Evolutionary conservation across 2,797 vertebrate species (phyloP), one percentile per base, ranked within the genome.

Genomic region (Siniperca undulata): DNA sequence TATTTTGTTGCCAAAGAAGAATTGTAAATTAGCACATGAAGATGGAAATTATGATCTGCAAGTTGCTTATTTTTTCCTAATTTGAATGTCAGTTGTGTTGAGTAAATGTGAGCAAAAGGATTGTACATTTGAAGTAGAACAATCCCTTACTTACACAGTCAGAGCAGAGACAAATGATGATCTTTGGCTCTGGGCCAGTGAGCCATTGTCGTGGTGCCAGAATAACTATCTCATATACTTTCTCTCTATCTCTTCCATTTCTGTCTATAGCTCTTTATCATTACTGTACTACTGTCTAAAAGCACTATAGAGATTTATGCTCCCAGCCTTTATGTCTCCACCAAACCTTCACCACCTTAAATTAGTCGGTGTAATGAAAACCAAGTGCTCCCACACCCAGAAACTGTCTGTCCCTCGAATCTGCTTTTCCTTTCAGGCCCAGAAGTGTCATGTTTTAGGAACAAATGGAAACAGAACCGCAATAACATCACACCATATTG

Each of bases 351-450:
- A 2, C 64, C 85, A 78, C 84, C 74, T 89, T 80, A 70, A 89
- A 88, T 90, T 70, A 89, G 89, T 72, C 14, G 2, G 27, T 19
- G 64, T 82, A 82, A 83, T 79, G 84, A 73, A 90, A 89, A 72
- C 40, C 67, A 64, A 78, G 75, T 10, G 50, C 70, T 88, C 59
- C 74, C 68, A 75, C 90, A 78, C 80, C 75, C 84, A 81, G 70
- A 85, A 82, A 72, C 77, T 20, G 65, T 72, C 81, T 78, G n/a
- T 77, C 66, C 67, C 36, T 79, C 5, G 1, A 62, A 82, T 82
- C 78, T 65, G 75, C 67, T 75, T 84, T 84, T 74, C 74, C 72
- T 83, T 70, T 52, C 36, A 27, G 62, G 30, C 30, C 48, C 76
- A 52, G 30, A 74, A 70, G 69, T 80, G 85, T 84, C 60, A 56